These are phyloP conservation scores for Heloderma charlesbogerti DNA, from an alignment of 2,113 vertebrate species.

Conservation along the genomic window DNA sequence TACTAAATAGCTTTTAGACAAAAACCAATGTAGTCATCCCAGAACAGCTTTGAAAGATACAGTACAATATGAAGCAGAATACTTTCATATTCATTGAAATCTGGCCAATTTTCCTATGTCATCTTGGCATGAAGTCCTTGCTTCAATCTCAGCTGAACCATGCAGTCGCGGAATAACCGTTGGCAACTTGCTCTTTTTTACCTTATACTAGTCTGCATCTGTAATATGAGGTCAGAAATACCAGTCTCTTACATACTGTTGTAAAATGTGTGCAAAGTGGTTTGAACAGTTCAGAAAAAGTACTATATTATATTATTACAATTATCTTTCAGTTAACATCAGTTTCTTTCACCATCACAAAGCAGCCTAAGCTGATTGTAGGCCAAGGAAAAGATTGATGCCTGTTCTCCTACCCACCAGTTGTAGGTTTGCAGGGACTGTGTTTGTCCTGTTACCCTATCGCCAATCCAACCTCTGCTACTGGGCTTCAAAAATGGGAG, in stretches of 20 bases:
- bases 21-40: accelerated
- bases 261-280: not conserved
- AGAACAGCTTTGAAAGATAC: not conserved
- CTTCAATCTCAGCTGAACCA: not conserved
- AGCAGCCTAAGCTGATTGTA: not conserved
- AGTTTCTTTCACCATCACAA: not conserved
- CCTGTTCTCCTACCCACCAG: no score
- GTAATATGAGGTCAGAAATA: not conserved
- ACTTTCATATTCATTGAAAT: not conserved
- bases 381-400: no score
- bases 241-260: not conserved
- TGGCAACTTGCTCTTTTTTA: not conserved
- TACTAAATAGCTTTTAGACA: not conserved
- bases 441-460: no score
- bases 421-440: no score
- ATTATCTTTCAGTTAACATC: not conserved
- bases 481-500: no score
- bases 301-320: no score
- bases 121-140: not conserved
- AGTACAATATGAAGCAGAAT: not conserved
- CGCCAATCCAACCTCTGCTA: no score
- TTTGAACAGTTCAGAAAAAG: not conserved
- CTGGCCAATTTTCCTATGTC: not conserved
- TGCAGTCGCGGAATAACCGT: not conserved
- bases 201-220: no score